phyloP scores from a whole-genome alignment of 2,888 invertebrate species.

The Apodemia zela region DNA sequence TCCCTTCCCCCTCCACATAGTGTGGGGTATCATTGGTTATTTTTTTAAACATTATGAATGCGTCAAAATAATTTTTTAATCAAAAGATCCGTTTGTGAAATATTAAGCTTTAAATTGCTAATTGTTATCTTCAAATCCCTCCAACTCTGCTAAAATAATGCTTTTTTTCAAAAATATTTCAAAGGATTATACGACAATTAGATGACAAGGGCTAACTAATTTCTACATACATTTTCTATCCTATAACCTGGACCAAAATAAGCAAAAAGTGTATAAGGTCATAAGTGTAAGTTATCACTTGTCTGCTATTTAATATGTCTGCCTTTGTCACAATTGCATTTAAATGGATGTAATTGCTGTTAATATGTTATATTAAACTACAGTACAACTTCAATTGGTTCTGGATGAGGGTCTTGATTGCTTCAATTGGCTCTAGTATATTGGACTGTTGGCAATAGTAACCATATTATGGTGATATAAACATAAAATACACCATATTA shows the following conservation, averaged over 20 bases:
- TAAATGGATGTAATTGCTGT: constrained; percentile 28
- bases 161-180: no score
- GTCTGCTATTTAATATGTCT: constrained; percentile 2
- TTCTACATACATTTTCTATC: neutral
- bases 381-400: constrained; percentile 43
- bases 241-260: neutral
- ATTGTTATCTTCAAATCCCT: no score
- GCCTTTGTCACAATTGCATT: constrained; percentile 5
- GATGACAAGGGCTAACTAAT: no score
- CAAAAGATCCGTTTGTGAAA: no score
- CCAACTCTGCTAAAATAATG: no score
- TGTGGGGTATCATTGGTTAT: no score
- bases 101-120: no score
- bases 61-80: no score
- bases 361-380: constrained; percentile 48
- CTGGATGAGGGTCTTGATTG: constrained; percentile 33
- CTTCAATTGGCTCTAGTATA: constrained; percentile 27
- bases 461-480: neutral
- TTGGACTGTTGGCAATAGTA: constrained; percentile 6
- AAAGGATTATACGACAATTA: no score
- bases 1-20: no score
- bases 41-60: no score
- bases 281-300: neutral
- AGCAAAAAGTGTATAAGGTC: neutral
- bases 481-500: no score